A percentile compares a stretch with the other conserved stretches of the same genome.
These are phyloP conservation scores for Timema cristinae DNA, from an alignment of 2,888 invertebrate species.

Conservation along the genomic window DNA sequence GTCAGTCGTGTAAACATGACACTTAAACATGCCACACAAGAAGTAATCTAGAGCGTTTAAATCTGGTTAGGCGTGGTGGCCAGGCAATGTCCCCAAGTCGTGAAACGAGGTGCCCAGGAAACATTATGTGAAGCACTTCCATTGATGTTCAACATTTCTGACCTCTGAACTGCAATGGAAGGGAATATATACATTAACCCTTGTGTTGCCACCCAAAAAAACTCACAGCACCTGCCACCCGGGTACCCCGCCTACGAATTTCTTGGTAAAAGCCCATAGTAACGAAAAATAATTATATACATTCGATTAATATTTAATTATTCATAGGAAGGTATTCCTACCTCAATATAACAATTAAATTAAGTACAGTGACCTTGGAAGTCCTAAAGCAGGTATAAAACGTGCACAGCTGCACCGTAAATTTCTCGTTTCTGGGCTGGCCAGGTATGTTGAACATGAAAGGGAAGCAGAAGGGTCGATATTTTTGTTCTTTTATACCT, in stretches of 20 bases:
- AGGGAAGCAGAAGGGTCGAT: constrained; percentile 13
- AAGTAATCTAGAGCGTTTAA: no score
- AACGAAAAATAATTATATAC: constrained; percentile 4
- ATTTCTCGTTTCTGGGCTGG: constrained; percentile 13
- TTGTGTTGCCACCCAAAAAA: constrained; percentile 16
- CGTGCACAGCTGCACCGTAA: constrained; percentile 15
- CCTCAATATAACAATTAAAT: constrained; percentile 11
- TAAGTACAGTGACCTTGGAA: no score
- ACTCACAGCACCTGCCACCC: constrained; percentile 16
- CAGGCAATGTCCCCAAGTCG: no score
- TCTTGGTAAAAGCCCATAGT: constrained; percentile 9
- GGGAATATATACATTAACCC: no score
- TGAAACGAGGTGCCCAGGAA: no score
- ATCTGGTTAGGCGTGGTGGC: no score
- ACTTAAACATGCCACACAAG: no score
- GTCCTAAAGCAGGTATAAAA: not conserved
- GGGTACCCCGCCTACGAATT: constrained; percentile 15
- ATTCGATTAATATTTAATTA: no score
- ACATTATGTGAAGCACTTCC: no score
- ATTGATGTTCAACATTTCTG: no score
- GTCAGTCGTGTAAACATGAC: no score
- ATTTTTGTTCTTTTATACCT: constrained; percentile 13
- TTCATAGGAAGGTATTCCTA: constrained; percentile 6
- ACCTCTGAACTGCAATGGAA: no score
- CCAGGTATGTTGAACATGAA: constrained; percentile 1